Base-by-base conservation (phyloP, 2,797 vertebrate species). In the Spatula clypeata region DNA sequence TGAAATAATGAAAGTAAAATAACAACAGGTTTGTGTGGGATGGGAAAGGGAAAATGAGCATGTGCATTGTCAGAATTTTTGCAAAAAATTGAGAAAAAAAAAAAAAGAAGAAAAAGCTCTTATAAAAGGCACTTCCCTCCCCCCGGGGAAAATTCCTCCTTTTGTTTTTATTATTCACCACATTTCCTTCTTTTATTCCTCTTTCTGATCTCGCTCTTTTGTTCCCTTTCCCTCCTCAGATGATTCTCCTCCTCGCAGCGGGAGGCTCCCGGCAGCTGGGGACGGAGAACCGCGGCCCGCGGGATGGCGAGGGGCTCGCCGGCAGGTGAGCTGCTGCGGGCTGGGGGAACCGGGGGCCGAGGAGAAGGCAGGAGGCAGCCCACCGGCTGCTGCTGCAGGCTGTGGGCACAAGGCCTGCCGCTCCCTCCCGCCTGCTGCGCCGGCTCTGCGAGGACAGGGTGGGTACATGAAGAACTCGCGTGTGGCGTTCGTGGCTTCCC, bases 1-100 rank as follows among this genome's bases (percentile, higher is more conserved):
- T 79, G 69, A 92, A 95, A 95, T 88, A 94, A 92, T 92, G 82
- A 54, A 94, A 95, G 95, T 93, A 95, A 96, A 95, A 94, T 84
- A 93, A 94, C 92, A 96, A 95, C 94, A 96, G 86, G 90, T 96
- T 91, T 95, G 79, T 89, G 86, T 88, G 93, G 88, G 94, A 89
- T 94, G 90, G 70, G 88, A 86, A 80, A 77, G 51, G 79, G 87
- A 88, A 95, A 90, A 94, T 15, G 72, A 83, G 83, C 79, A 90
- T 13, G 45, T 84, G 55, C 72, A 85, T 91, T 79, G 71, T 65
- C 72, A 90, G 66, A 75, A 76, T 87, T 92, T 86, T 82, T 81
- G 66, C 84, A 83, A 91, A 79, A 82, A 93, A n/a, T 34, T 62
- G 27, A 54, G 47, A 2, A 0, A 3, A 10, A 51, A 9, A 53